phyloP scores from a whole-genome alignment of 2,797 vertebrate species.

The Pangasius sanitwongsei region DNA sequence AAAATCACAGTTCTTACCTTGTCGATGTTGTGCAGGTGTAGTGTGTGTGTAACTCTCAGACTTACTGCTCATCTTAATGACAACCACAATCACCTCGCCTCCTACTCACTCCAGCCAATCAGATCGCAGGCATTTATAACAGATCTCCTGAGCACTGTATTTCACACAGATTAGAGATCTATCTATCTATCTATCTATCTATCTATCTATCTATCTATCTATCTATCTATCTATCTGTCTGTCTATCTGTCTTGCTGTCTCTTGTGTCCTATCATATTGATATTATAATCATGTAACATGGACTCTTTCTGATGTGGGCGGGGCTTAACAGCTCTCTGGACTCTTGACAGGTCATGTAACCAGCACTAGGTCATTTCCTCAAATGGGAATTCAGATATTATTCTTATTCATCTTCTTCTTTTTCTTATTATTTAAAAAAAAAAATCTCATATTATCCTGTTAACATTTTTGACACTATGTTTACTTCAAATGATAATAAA shows the following conservation, averaged over 20 bases:
- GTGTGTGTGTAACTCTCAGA: conserved; percentile 44
- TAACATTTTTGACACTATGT: background rate
- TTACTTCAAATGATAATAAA: background rate
- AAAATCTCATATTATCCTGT: background rate
- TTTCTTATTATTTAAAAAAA: background rate
- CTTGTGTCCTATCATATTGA: background rate
- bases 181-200: background rate
- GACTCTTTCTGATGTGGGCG: background rate
- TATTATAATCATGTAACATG: background rate
- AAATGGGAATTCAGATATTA: background rate
- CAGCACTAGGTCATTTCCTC: background rate
- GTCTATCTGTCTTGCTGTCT: background rate
- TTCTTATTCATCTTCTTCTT: background rate
- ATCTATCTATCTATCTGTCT: background rate
- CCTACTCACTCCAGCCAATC: conserved; percentile 69
- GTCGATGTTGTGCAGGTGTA: conserved; percentile 44
- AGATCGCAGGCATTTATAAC: conserved; percentile 12
- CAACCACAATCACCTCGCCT: conserved; percentile 67
- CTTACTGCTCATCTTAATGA: conserved; percentile 68
- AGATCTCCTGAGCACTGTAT: background rate
- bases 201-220: background rate
- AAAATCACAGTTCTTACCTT: conserved; percentile 24
- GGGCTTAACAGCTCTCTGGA: background rate
- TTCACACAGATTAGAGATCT: background rate
- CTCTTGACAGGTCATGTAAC: background rate